Conservation (phyloP, 2,797 vertebrate species). For the Syngnathus rostellatus region DNA sequence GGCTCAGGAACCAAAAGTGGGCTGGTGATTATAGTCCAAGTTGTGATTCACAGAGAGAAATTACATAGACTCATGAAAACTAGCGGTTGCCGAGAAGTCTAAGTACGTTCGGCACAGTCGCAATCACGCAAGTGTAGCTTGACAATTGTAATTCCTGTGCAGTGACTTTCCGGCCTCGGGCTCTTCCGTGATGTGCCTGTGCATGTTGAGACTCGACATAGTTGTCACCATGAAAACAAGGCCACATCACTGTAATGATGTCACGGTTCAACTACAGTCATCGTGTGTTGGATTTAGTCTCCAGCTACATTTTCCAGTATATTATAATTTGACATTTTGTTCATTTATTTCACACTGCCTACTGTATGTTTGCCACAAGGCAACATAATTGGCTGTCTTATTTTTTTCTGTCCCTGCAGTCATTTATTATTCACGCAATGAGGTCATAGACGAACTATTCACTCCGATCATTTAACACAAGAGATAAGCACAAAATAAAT, state of each 20-base stretch:
- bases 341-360: neutral
- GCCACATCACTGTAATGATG: neutral
- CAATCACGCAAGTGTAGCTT: conserved; percentile 3
- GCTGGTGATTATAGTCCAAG: neutral
- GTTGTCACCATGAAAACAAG: conserved; percentile 13
- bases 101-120: neutral
- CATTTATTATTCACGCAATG: conserved; percentile 4
- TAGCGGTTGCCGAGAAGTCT: neutral
- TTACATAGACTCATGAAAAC: neutral
- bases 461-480: neutral
- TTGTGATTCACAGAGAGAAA: too few species aligned
- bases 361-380: neutral
- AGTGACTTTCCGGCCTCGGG: conserved; percentile 11
- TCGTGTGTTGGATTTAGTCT: neutral
- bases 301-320: neutral
- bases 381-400: neutral
- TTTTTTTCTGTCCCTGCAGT: neutral
- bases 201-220: conserved; percentile 23
- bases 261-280: neutral
- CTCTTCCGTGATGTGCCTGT: neutral
- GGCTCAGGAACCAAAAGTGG: neutral
- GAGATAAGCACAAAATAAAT: too few species aligned
- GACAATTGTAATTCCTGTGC: conserved; percentile 12
- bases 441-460: neutral
- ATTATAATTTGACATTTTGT: neutral